phyloP scores from a whole-genome alignment of 1,140 invertebrate genomes.

The Diorhabda elongata region DNA sequence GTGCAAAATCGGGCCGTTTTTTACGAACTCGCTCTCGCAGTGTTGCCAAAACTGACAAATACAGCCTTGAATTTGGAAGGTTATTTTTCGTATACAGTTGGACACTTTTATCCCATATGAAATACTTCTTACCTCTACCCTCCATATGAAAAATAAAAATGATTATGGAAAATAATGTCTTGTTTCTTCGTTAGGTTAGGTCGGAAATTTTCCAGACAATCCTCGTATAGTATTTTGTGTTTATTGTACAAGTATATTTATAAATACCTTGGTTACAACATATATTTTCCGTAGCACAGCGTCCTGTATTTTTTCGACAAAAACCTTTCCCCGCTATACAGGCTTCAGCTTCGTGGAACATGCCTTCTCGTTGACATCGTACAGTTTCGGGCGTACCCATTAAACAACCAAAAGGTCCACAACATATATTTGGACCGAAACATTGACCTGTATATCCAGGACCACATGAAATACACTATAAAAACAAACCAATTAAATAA shows the following conservation, averaged over 20 bases:
- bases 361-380: constrained; percentile 46
- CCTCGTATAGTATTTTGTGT: too few relatives aligned
- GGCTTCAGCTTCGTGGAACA: constrained; percentile 47
- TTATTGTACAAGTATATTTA: background rate
- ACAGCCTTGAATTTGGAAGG: too few relatives aligned
- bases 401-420: constrained; percentile 53
- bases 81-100: too few relatives aligned
- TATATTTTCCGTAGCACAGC: constrained; percentile 52
- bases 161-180: too few relatives aligned
- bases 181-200: too few relatives aligned
- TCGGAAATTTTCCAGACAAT: too few relatives aligned
- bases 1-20: too few relatives aligned
- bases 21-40: too few relatives aligned
- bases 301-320: constrained; percentile 51
- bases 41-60: too few relatives aligned
- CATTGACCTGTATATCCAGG: constrained; percentile 50
- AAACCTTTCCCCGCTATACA: constrained; percentile 51
- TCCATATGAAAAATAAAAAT: too few relatives aligned
- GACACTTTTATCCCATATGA: too few relatives aligned
- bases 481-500: constrained; percentile 10
- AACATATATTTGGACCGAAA: constrained; percentile 54
- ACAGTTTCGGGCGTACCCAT: constrained; percentile 51
- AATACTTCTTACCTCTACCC: too few relatives aligned
- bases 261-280: constrained; percentile 53
- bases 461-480: constrained; percentile 51